These are phyloP conservation scores for Melangyna quadrimaculata DNA, from an alignment of 2,888 invertebrate genomes.

Conservation along the genomic window DNA sequence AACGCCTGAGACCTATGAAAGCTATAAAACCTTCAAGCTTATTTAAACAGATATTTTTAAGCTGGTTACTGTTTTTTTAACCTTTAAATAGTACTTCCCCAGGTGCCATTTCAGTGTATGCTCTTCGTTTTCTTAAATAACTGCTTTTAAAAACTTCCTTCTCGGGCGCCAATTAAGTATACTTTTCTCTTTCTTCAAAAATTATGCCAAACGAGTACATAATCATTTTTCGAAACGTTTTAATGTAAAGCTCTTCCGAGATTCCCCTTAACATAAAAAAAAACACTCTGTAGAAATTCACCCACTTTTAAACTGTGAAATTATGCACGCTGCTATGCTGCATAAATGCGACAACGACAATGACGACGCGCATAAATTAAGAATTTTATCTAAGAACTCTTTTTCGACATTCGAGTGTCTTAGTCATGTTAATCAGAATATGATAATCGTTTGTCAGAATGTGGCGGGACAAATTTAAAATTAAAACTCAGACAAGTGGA, in stretches of 20 bases:
- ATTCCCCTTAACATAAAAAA: not conserved
- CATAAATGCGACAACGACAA: slow-evolving; percentile 31
- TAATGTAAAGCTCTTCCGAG: not conserved
- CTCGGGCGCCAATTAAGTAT: not conserved
- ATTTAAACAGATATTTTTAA: too few relatives aligned
- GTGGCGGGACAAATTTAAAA: slow-evolving; percentile 72
- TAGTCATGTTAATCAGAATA: slow-evolving; percentile 81
- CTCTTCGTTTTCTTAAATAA: too few relatives aligned
- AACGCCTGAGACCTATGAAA: too few relatives aligned
- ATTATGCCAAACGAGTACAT: not conserved
- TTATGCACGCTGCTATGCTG: slow-evolving; percentile 60
- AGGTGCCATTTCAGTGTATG: too few relatives aligned
- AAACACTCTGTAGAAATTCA: not conserved
- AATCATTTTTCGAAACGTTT: not conserved
- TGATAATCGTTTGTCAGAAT: slow-evolving; percentile 80
- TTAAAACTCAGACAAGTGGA: slow-evolving; percentile 72
- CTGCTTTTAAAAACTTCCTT: not conserved
- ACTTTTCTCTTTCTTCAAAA: not conserved
- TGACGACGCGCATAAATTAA: slow-evolving; percentile 59
- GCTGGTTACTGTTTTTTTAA: too few relatives aligned
- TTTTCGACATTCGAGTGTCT: slow-evolving; percentile 55
- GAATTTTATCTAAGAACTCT: slow-evolving; percentile 45
- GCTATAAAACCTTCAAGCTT: too few relatives aligned
- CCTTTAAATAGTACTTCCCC: too few relatives aligned
- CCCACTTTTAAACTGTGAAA: slow-evolving; percentile 32